Conservation (phyloP, 2,797 vertebrate species). For the Platalea minor region DNA sequence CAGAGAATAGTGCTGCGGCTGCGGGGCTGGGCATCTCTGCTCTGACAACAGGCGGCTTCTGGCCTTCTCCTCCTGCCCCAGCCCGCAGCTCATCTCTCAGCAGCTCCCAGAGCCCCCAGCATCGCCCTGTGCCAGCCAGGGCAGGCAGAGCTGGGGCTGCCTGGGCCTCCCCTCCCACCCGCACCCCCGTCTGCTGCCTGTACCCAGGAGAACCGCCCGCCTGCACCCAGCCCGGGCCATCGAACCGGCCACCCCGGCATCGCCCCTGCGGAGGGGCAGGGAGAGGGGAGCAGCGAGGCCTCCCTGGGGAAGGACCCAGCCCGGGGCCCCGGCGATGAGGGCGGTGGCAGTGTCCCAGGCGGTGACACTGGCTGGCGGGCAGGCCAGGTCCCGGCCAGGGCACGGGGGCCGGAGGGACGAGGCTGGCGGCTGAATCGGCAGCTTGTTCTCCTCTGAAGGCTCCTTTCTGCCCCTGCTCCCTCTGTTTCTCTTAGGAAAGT, state of each 20-base stretch:
- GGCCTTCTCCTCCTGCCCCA: not conserved
- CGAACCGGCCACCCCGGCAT: rapidly evolving
- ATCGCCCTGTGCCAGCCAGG: not conserved
- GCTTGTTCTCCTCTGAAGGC: conserved; percentile 39
- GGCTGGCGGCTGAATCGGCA: not conserved
- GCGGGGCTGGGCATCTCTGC: not conserved
- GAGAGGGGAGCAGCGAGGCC: not conserved
- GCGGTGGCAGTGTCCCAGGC: not conserved
- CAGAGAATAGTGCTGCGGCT: not conserved
- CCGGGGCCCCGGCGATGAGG: rapidly evolving
- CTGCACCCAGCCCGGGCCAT: not conserved
- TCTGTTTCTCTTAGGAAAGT: conserved; percentile 60
- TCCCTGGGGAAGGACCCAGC: not conserved
- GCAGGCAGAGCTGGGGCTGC: not conserved
- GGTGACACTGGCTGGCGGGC: not conserved
- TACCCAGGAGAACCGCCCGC: not conserved
- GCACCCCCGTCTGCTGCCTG: not conserved
- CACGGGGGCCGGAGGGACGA: not conserved
- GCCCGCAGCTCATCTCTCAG: not conserved
- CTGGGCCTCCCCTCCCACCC: not conserved
- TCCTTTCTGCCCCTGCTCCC: not conserved
- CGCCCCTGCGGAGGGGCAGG: rapidly evolving
- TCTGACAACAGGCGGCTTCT: not conserved
- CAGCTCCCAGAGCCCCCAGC: not conserved
- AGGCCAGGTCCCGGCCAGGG: not conserved